Percentiles rank a stretch among this genome's conserved stretches.
phyloP scores from a whole-genome alignment of 2,797 vertebrate genomes.

The Cossypha niveicapilla region DNA sequence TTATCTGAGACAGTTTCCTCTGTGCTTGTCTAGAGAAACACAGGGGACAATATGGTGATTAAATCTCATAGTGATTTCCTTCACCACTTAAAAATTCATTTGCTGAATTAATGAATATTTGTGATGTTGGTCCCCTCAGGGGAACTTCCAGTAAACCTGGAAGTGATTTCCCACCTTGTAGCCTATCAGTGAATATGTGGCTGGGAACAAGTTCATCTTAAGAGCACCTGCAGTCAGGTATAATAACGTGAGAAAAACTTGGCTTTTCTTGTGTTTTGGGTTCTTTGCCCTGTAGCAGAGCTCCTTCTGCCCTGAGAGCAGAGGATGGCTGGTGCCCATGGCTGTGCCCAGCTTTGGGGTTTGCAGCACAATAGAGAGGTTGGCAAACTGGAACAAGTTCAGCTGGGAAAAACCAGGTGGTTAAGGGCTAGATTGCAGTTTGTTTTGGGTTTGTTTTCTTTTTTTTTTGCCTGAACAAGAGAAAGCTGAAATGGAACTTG shows the following conservation, averaged over 20 bases:
- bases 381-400: neutral
- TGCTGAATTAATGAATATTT: neutral
- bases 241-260: neutral
- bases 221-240: neutral
- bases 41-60: neutral
- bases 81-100: neutral
- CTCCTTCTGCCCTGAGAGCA: neutral
- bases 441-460: neutral
- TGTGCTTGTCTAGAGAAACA: neutral
- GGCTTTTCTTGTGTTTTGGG: neutral
- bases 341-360: neutral
- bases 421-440: neutral
- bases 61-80: neutral
- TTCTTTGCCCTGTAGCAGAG: neutral
- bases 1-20: neutral
- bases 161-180: neutral
- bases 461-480: neutral
- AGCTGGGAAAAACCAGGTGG: neutral
- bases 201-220: neutral
- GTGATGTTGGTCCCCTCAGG: neutral
- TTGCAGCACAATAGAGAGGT: neutral
- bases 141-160: neutral
- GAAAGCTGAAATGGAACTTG: neutral
- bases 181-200: neutral
- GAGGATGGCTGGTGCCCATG: neutral